These are phyloP conservation scores for Lasioglossum leucozonium DNA, from an alignment of 2,888 invertebrate species.

Conservation along the genomic window DNA sequence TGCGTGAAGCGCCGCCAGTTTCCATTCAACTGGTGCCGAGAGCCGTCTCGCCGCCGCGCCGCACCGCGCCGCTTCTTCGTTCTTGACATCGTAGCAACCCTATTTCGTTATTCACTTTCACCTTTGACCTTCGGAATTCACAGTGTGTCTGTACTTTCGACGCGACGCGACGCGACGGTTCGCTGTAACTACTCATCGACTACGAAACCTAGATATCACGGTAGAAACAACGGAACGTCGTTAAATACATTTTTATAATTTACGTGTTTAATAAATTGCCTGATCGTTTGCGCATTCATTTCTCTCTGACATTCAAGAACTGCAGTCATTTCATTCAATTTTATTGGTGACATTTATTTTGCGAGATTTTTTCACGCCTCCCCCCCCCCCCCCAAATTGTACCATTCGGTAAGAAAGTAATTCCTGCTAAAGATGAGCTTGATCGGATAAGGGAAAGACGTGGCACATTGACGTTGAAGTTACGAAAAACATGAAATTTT, in stretches of 20 bases:
- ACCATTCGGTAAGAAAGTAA: too few species aligned
- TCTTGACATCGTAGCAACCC: slow-evolving; percentile 41
- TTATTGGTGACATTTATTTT: too few species aligned
- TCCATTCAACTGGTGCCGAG: slow-evolving; percentile 64
- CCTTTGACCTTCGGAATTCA: slow-evolving; percentile 66
- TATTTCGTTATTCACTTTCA: slow-evolving; percentile 60
- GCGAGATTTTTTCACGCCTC: too few species aligned
- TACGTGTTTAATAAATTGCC: background rate
- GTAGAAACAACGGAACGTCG: background rate
- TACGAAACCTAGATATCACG: background rate
- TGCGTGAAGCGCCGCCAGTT: slow-evolving; percentile 68
- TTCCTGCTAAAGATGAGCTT: too few species aligned
- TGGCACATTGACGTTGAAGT: too few species aligned
- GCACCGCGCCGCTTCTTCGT: slow-evolving; percentile 51
- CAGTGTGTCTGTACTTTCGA: slow-evolving; percentile 11
- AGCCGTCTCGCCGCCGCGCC: slow-evolving; percentile 59
- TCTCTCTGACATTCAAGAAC: background rate
- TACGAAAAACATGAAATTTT: too few species aligned
- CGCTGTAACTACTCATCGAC: background rate
- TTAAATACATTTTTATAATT: background rate
- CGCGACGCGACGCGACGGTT: slow-evolving; percentile 13
- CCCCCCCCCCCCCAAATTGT: too few species aligned
- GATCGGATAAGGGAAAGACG: too few species aligned
- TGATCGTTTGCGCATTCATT: background rate
- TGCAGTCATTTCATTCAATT: too few species aligned